These are phyloP conservation scores for Mormyrus lacerda DNA, from an alignment of 2,113 vertebrate species.

Conservation along the genomic window DNA sequence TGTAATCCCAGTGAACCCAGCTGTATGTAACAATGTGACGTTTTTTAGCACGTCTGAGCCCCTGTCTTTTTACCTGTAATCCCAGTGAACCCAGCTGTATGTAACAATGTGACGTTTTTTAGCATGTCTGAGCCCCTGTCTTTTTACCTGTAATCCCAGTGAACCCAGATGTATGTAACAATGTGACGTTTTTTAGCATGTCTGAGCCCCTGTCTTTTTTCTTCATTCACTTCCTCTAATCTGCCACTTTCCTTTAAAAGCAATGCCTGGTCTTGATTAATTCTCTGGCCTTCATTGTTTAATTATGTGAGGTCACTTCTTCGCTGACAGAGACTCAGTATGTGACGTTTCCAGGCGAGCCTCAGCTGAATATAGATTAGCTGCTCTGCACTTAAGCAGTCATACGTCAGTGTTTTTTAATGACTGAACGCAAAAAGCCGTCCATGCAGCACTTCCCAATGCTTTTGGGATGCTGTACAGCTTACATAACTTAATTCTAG, in stretches of 20 bases:
- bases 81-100: too few species aligned
- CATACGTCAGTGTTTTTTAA: conserved; percentile 39
- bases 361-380: conserved; percentile 34
- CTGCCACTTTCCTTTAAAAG: conserved; percentile 36
- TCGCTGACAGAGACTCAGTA: conserved; percentile 29
- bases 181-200: conserved; percentile 29
- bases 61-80: too few species aligned
- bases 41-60: too few species aligned
- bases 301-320: conserved; percentile 50
- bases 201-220: conserved; percentile 9
- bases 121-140: too few species aligned
- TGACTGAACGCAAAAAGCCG: conserved; percentile 28
- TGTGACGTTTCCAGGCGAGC: conserved; percentile 36
- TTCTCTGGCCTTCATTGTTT: conserved; percentile 35
- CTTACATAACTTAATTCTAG: conserved; percentile 39
- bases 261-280: conserved; percentile 47
- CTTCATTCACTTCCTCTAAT: conserved; percentile 35
- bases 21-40: too few species aligned
- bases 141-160: conserved; percentile 27
- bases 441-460: conserved; percentile 41
- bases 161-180: conserved; percentile 6
- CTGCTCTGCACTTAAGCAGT: conserved; percentile 33
- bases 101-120: too few species aligned
- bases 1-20: too few species aligned
- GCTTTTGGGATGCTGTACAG: conserved; percentile 41